Evolutionary conservation across 2,888 invertebrate genomes (phyloP), one percentile per base, ranked within the genome.

Genomic region (Ochlodes sylvanus): DNA sequence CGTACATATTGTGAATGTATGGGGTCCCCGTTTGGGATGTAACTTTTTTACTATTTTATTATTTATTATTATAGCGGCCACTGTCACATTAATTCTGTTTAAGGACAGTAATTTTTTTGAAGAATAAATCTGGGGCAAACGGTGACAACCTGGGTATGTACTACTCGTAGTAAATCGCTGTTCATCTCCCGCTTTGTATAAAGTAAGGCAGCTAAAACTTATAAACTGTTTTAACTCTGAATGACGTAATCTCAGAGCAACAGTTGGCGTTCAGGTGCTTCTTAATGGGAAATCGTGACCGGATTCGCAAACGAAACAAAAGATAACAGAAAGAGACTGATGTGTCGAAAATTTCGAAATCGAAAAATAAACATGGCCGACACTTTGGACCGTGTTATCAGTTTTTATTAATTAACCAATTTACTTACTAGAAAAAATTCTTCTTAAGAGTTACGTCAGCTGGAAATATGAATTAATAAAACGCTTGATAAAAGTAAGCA

Each of bases 251-350:
- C 44, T 47, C 58, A 58, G 34, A 57, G 67, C 56, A 57, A 41
- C 56, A 57, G 54, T 32, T 54, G 56, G 19, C 0, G 38, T 57
- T 57, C 10, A n/a, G 17, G 1, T 27, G n/a, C 5, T 57, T 47
- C 63, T 34, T 56, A 47, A 61, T 68, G 19, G 50, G 64, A 64
- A 64, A 62, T 70, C 70, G 70, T 70, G 70, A 70, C 68, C 27
- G 57, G 64, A 68, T 70, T 70, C 63, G 38, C 62, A 57, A 65
- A 34, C 54, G 56, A 44, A 44, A 65, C 17, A 38, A 44, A 19
- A 57, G 70, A 65, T 70, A 65, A 65, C 64, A 64, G 38, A 12
- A 38, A 38, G 58, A 64, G 61, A 64, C 56, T 60, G 61, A 42
- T 66, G n/a, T 52, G 58, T 54, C 42, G 60, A 70, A 66, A 55